Base-by-base conservation (phyloP, 2,113 vertebrate genomes). In the Andinoacara biseriatus region DNA sequence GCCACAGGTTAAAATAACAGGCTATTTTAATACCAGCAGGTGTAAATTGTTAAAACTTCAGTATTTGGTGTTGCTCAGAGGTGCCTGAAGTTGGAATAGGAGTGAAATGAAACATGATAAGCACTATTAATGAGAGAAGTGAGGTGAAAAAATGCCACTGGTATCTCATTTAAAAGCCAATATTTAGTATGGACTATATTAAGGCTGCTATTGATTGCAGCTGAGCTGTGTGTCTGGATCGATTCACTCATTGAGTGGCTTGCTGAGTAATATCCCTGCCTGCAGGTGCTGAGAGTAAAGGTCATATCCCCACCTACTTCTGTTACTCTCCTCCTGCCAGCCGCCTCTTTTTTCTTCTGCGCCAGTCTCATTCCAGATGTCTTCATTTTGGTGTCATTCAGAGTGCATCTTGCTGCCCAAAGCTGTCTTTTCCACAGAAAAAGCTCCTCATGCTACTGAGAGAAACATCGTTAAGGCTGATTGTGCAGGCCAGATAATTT, bases 131-230 rank as follows among this genome's bases (percentile, higher is more conserved):
- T 49, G 18, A 31, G 67, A 74, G 82, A 85, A 62, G 46, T 58
- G 61, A 77, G 62, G 80, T 83, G 76, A 81, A 83, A 90, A 33
- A 87, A 35, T 29, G 65, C 74, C 60, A 58, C 35, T 75, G 75
- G 81, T 85, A 81, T 90, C 81, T 81, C 74, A 86, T 91, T 92
- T 82, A 84, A 82, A 80, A 82, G 81, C 87, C 72, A 63, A 76
- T 85, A 87, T 87, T 90, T 85, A 89, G 81, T 85, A 76, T 81
- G 77, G 86, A 75, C 91, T 85, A 78, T 82, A 89, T 91, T 82
- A 86, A 80, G 65, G 49, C 58, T 3, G 13, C 3, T 87, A 94
- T 93, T 60, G 91, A 93, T 89, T 72, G 7, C 77, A 26, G 13
- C 78, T 69, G 82, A 83, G 84, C 58, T 20, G 13, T 61, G 83